These are phyloP conservation scores for Xenopus petersii DNA, from an alignment of 2,797 vertebrate genomes.

Conservation along the genomic window DNA sequence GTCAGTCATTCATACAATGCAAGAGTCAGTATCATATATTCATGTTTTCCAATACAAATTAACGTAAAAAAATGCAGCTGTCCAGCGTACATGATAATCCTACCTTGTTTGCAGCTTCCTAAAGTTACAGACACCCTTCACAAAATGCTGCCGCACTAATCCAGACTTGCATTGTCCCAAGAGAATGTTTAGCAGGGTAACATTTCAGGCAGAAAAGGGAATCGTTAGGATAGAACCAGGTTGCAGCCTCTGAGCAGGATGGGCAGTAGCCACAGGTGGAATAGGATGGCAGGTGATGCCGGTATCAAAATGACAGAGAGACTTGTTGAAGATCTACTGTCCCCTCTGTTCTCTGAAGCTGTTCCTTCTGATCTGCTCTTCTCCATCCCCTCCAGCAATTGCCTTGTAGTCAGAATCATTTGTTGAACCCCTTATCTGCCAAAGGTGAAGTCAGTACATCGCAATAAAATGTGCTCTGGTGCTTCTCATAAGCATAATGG, in stretches of 20 bases:
- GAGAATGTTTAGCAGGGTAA: not conserved
- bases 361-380: slow-evolving; percentile 17
- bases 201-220: not conserved
- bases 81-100: not conserved
- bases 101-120: not conserved
- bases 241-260: not conserved
- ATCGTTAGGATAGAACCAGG: not conserved
- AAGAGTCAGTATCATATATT: not conserved
- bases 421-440: slow-evolving; percentile 17
- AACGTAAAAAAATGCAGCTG: not conserved
- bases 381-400: slow-evolving; percentile 15
- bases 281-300: not conserved
- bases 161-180: not conserved
- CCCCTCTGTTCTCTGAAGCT: not conserved
- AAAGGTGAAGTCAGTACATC: not conserved
- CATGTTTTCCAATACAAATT: not conserved
- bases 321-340: not conserved
- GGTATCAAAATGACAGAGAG: not conserved
- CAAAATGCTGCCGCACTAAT: not conserved
- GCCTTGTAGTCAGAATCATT: not conserved
- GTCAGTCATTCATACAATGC: too few species aligned
- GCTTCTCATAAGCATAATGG: not conserved
- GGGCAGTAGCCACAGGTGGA: slow-evolving; percentile 2
- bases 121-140: not conserved
- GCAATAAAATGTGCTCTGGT: not conserved